phyloP scores from a whole-genome alignment of 2,888 invertebrate species.

The Strigamia crassipes region DNA sequence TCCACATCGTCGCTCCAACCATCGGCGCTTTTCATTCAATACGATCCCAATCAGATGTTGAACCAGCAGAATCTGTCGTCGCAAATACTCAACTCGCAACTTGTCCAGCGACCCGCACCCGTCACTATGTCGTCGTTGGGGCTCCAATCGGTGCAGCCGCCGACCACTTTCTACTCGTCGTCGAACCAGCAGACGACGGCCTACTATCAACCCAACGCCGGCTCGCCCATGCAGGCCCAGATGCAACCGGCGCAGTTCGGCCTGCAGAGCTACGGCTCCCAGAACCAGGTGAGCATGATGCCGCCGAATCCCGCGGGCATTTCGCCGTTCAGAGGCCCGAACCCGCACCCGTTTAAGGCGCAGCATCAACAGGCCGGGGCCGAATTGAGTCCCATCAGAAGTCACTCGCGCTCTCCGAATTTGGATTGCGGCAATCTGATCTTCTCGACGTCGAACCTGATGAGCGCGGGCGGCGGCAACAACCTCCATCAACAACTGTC shows the following conservation, averaged over 20 bases:
- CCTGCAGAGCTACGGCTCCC: slow-evolving; percentile 60
- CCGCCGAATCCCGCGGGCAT: slow-evolving; percentile 40
- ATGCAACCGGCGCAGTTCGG: slow-evolving; percentile 60
- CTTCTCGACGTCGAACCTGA: slow-evolving; percentile 48
- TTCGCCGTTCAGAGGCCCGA: slow-evolving; percentile 41
- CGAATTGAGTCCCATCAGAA: slow-evolving; percentile 48
- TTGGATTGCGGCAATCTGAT: slow-evolving; percentile 45
- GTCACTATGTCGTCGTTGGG: slow-evolving; percentile 60
- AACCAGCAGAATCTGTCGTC: slow-evolving; percentile 62
- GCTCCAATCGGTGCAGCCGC: slow-evolving; percentile 57
- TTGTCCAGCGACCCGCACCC: slow-evolving; percentile 67
- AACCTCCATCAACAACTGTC: slow-evolving; percentile 45
- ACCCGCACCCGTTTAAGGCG: slow-evolving; percentile 47
- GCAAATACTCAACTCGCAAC: slow-evolving; percentile 68
- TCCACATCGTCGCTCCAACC: slow-evolving; percentile 45
- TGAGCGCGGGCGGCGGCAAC: slow-evolving; percentile 45
- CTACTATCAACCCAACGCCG: slow-evolving; percentile 56
- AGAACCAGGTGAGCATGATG: slow-evolving; percentile 53
- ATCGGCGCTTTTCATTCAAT: slow-evolving; percentile 66
- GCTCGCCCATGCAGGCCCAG: slow-evolving; percentile 54
- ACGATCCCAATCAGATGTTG: slow-evolving; percentile 62
- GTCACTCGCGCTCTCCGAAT: slow-evolving; percentile 48
- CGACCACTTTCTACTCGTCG: slow-evolving; percentile 63
- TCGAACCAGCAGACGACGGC: slow-evolving; percentile 46
- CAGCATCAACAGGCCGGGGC: slow-evolving; percentile 44